phyloP scores from a whole-genome alignment of 2,113 vertebrate genomes.

The Onychostoma macrolepis region DNA sequence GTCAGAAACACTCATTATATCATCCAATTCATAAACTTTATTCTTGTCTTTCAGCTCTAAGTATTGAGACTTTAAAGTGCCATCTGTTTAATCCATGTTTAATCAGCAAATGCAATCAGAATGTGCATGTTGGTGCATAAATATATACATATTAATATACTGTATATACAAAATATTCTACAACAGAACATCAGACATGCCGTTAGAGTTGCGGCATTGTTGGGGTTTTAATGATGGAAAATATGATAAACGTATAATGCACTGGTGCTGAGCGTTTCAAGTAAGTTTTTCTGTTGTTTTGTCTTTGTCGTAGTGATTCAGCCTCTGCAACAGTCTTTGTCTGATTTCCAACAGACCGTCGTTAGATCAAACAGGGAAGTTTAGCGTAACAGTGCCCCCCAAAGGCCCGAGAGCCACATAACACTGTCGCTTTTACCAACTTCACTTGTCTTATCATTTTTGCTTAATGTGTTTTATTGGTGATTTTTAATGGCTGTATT shows the following conservation, averaged over 20 bases:
- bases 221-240: neutral
- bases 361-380: slow-evolving; percentile 4
- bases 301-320: neutral
- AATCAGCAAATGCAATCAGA: neutral
- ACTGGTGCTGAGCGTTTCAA: neutral
- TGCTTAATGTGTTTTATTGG: neutral
- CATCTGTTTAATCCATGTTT: neutral
- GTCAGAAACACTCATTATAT: neutral
- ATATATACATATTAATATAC: neutral
- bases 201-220: neutral
- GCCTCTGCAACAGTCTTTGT: neutral
- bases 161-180: neutral
- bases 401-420: neutral
- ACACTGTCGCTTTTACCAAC: neutral
- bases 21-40: neutral
- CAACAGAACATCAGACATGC: neutral
- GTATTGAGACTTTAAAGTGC: neutral
- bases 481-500: neutral
- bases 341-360: slow-evolving; percentile 11
- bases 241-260: neutral
- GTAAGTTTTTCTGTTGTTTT: neutral
- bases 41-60: neutral
- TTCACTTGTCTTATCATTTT: neutral
- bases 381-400: slow-evolving; percentile 9
- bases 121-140: slow-evolving; percentile 1